These are phyloP conservation scores for Drosophila setosimentum DNA, from an alignment of 2,888 invertebrate genomes.

Conservation along the genomic window DNA sequence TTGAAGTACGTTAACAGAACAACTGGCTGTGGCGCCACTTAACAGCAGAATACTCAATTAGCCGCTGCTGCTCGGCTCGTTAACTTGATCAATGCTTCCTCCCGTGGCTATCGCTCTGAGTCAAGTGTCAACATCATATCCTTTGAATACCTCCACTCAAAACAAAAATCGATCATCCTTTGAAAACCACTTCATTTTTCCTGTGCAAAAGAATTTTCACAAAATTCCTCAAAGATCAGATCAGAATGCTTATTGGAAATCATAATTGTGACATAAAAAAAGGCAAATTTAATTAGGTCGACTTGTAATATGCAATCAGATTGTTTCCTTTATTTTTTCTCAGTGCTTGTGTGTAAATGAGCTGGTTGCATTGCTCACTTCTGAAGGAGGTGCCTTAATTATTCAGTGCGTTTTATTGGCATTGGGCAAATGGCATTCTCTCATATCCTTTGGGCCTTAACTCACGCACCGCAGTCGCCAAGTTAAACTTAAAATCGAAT, in stretches of 20 bases:
- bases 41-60: slow-evolving; percentile 75
- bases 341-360: slow-evolving; percentile 36
- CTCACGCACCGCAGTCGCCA: slow-evolving; percentile 32
- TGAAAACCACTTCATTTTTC: neutral
- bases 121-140: slow-evolving; percentile 67
- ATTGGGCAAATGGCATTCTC: slow-evolving; percentile 40
- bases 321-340: slow-evolving; percentile 6
- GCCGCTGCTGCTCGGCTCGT: slow-evolving; percentile 53
- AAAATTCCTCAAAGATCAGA: neutral
- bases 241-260: neutral
- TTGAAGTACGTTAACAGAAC: slow-evolving; percentile 54
- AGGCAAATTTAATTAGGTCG: neutral
- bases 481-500: slow-evolving; percentile 46
- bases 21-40: slow-evolving; percentile 59
- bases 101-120: slow-evolving; percentile 53
- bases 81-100: slow-evolving; percentile 71
- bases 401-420: slow-evolving; percentile 65
- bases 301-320: neutral
- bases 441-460: slow-evolving; percentile 44
- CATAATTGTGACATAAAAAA: neutral
- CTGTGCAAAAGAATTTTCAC: neutral
- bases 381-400: slow-evolving; percentile 64
- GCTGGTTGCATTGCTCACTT: slow-evolving; percentile 60
- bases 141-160: slow-evolving; percentile 33
- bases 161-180: slow-evolving; percentile 4